phyloP scores from a whole-genome alignment of 2,888 invertebrate genomes.

The Notodonta ziczac region DNA sequence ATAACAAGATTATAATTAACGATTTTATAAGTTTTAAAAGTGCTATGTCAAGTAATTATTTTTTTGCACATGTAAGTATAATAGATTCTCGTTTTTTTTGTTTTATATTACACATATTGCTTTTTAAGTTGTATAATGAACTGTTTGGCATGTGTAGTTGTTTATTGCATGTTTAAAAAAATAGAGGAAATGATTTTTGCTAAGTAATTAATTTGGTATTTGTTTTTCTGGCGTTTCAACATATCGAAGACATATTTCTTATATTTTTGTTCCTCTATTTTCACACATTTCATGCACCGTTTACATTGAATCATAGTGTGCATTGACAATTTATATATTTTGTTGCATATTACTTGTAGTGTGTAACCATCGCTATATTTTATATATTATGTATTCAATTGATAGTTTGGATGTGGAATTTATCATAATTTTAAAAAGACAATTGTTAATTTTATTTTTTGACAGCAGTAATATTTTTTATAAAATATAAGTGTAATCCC shows the following conservation, averaged over 20 bases:
- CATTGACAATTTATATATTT: slow-evolving; percentile 15
- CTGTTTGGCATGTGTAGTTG: slow-evolving; percentile 80
- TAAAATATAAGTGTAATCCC: too few species aligned
- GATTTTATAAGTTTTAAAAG: slow-evolving; percentile 50
- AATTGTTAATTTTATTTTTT: too few species aligned
- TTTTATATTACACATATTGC: slow-evolving; percentile 51
- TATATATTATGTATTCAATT: slow-evolving; percentile 19
- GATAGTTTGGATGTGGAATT: slow-evolving; percentile 36
- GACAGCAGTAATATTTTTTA: too few species aligned
- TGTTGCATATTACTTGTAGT: slow-evolving; percentile 24
- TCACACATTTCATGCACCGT: slow-evolving; percentile 20
- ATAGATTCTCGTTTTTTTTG: slow-evolving; percentile 52
- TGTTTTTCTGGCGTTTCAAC: too few species aligned
- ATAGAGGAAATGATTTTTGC: slow-evolving; percentile 17
- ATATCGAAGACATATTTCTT: too few species aligned
- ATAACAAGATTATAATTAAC: slow-evolving; percentile 39
- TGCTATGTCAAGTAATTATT: slow-evolving; percentile 60
- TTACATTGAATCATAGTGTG: slow-evolving; percentile 9
- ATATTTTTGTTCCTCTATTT: slow-evolving; percentile 24
- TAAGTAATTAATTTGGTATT: too few species aligned
- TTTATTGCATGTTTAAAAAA: slow-evolving; percentile 41
- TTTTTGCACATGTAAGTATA: slow-evolving; percentile 78
- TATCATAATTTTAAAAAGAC: too few species aligned
- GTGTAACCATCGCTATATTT: slow-evolving; percentile 28
- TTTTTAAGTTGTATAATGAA: slow-evolving; percentile 66